Base-by-base conservation (phyloP, 2,888 invertebrate genomes). In the Anodontia alba region DNA sequence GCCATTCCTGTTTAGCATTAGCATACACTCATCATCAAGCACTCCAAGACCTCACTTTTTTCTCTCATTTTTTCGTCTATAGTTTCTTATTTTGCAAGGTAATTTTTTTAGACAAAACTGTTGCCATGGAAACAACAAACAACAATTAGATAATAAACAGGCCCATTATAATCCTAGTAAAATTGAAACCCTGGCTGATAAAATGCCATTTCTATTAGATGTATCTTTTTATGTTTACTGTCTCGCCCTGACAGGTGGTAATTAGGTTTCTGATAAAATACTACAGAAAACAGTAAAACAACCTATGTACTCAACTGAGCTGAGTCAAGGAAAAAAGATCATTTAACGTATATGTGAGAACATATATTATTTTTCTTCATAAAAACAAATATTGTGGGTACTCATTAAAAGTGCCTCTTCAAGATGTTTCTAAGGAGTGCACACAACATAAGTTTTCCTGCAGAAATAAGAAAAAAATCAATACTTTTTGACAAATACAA, bases 181-280 rank as follows among this genome's bases (percentile, higher is more conserved):
- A 23, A 54, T 26, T 54, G 54, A 29, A 54, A 54, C 26, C 46
- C 20, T 26, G 3, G 15, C 29, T 26, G 26, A 54, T 54, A 54
- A 54, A 29, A 1, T 54, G 54, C 26, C 54, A 54, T 54, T 51
- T 10, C 10, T 54, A 15, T 8, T 20, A 62, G 62, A 62, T 62
- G 33, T 62, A 33, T 31, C 26, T 62, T 62, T 62, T 31, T 33
- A 33, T 54, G 54, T 54, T 54, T 26, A 54, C 23, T 54, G 54
- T 54, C 54, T 33, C 31, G 33, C 33, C 62, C 62, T 62, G 62
- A 62, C 62, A 62, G 62, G 62, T 62, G 31, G 62, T 62, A 62
- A 62, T 62, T 62, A 62, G 26, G 62, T 31, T 33, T 10, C 29
- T 62, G 33, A 62, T 62, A 62, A 62, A 62, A 62, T 62, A 33